Evolutionary conservation across 2,888 invertebrate genomes (phyloP), one percentile per base, ranked within the genome.

Genomic region (Rhimphoctona megacephalus): DNA sequence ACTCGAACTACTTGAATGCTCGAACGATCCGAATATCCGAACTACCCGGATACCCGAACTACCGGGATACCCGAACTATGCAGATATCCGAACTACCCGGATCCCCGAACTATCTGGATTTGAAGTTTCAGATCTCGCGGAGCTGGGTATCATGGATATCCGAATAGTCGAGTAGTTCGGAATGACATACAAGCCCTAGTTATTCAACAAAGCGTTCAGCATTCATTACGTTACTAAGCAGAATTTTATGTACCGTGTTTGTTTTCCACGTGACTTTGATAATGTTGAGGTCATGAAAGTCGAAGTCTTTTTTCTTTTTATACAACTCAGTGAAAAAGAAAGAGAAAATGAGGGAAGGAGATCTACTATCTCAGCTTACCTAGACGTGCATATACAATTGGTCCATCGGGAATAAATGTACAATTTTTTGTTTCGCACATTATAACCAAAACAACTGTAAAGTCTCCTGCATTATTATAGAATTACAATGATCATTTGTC

Each of bases 121-220:
- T n/a, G n/a, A n/a, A n/a, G n/a, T n/a, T n/a, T n/a, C n/a, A n/a
- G n/a, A n/a, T n/a, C n/a, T n/a, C n/a, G n/a, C n/a, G n/a, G n/a
- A n/a, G n/a, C n/a, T n/a, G n/a, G n/a, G n/a, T n/a, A n/a, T n/a
- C n/a, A n/a, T n/a, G n/a, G n/a, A n/a, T n/a, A n/a, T n/a, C n/a
- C n/a, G n/a, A n/a, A n/a, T n/a, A n/a, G n/a, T n/a, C n/a, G n/a
- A n/a, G n/a, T n/a, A n/a, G n/a, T n/a, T n/a, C n/a, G n/a, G n/a
- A n/a, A n/a, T n/a, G n/a, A n/a, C n/a, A n/a, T n/a, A n/a, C n/a
- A n/a, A n/a, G n/a, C n/a, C n/a, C n/a, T n/a, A n/a, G n/a, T n/a
- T n/a, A n/a, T n/a, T n/a, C n/a, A n/a, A 67, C 74, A 80, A 84
- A 17, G 76, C 43, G 57, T 30, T 25, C 7, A 19, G 57, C 83